These are phyloP conservation scores for Idris sp. DNA, from an alignment of 1,140 invertebrate species.

Conservation along the genomic window DNA sequence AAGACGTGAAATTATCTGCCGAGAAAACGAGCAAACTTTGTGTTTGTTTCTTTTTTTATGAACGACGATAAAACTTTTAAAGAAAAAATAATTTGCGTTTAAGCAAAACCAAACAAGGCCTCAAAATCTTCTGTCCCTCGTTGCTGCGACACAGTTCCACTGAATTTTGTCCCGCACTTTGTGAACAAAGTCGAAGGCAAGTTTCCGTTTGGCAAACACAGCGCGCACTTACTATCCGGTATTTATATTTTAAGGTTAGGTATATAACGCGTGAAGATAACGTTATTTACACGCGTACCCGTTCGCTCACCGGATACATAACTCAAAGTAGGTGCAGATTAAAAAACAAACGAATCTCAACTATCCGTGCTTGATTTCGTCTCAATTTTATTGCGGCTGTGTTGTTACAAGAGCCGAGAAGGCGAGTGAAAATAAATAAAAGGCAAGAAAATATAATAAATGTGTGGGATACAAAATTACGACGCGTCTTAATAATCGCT, in stretches of 20 bases:
- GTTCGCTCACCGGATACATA: constrained; percentile 61
- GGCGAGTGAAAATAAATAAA: constrained; percentile 42
- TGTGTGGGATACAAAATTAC: constrained; percentile 7
- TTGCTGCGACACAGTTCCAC: constrained; percentile 33
- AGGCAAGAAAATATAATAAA: constrained; percentile 40
- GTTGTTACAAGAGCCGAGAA: constrained; percentile 40
- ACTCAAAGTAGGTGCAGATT: constrained; percentile 56
- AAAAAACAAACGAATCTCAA: constrained; percentile 52
- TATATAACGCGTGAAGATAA: constrained; percentile 56
- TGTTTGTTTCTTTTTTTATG: constrained; percentile 20
- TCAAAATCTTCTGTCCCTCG: constrained; percentile 26
- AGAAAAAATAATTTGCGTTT: constrained; percentile 14
- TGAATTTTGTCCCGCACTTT: constrained; percentile 51
- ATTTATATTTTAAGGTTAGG: constrained; percentile 61
- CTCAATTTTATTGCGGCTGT: constrained; percentile 51
- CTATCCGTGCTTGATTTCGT: constrained; percentile 42
- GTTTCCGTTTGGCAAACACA: constrained; percentile 59
- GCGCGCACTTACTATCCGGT: constrained; percentile 49
- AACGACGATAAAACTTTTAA: constrained; percentile 42
- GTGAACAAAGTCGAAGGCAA: constrained; percentile 57
- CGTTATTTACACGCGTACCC: constrained; percentile 56
- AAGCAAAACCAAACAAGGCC: constrained; percentile 57
- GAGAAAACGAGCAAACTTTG: not conserved
- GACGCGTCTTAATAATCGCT: constrained; percentile 9
- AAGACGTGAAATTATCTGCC: constrained; percentile 23